These are phyloP conservation scores for Artibeus lituratus DNA, from an alignment of 2,797 vertebrate genomes.

Conservation along the genomic window DNA sequence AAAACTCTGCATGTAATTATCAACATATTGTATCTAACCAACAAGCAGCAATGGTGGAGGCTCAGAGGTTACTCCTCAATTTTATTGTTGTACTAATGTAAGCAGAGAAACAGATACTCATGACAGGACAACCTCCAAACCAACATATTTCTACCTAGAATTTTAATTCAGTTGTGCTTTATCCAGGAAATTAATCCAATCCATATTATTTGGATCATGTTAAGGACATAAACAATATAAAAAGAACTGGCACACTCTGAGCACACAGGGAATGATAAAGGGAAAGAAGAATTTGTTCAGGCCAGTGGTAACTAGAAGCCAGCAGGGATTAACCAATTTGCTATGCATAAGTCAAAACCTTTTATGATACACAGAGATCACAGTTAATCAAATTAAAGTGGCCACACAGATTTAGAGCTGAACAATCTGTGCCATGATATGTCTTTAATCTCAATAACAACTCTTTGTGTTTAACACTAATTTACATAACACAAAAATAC, in stretches of 20 bases:
- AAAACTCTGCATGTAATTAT: neutral
- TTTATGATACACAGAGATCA: neutral
- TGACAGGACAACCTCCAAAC: neutral
- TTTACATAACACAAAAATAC: neutral
- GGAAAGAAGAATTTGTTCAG: neutral
- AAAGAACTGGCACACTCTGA: neutral
- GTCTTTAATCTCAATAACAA: neutral
- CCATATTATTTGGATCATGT: neutral
- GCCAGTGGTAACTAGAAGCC: neutral
- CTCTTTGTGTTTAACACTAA: neutral
- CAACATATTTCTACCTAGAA: neutral
- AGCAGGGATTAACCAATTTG: neutral
- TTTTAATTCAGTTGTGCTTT: neutral
- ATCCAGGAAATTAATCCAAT: neutral
- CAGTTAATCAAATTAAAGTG: neutral
- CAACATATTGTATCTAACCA: neutral
- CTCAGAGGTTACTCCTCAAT: neutral
- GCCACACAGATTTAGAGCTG: neutral
- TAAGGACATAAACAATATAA: neutral
- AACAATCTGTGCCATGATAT: neutral
- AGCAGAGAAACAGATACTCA: neutral
- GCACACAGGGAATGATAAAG: neutral
- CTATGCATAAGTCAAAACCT: neutral
- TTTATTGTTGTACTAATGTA: neutral
- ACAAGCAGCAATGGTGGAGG: neutral